Conservation (phyloP, 2,113 vertebrate species). For the Rhagologus leucostigma region DNA sequence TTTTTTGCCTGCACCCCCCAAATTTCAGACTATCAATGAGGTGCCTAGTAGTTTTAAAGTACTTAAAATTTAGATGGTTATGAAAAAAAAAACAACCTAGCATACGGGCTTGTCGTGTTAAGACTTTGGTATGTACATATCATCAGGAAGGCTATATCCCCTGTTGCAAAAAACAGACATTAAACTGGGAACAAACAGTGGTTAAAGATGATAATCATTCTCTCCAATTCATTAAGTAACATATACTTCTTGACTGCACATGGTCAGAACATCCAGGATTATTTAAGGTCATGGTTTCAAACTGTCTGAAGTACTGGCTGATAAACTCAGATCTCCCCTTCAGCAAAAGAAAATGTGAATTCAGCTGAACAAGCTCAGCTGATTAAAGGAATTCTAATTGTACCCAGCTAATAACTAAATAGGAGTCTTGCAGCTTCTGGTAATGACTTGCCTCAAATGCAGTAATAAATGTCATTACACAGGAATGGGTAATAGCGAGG, state of each 20-base stretch:
- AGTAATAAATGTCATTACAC: constrained; percentile 38
- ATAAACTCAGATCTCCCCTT: not conserved
- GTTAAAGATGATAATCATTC: not conserved
- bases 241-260: not conserved
- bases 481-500: not conserved
- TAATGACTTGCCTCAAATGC: constrained; percentile 35
- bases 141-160: not conserved
- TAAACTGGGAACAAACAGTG: not conserved
- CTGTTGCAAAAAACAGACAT: not conserved
- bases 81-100: not conserved
- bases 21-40: not conserved
- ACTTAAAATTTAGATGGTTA: not conserved
- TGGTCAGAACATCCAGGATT: not conserved
- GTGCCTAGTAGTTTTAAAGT: not conserved
- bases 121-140: not conserved
- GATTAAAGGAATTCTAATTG: constrained; percentile 51
- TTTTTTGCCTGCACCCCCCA: not conserved
- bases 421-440: constrained; percentile 28
- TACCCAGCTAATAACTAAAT: constrained; percentile 54
- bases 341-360: constrained; percentile 44
- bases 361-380: constrained; percentile 35
- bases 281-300: constrained; percentile 21
- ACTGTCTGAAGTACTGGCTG: not conserved
- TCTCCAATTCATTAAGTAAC: not conserved
- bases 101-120: not conserved